Evolutionary conservation across 2,888 invertebrate species (phyloP), one percentile per base, ranked within the genome.

Genomic region (Tinea pellionella): DNA sequence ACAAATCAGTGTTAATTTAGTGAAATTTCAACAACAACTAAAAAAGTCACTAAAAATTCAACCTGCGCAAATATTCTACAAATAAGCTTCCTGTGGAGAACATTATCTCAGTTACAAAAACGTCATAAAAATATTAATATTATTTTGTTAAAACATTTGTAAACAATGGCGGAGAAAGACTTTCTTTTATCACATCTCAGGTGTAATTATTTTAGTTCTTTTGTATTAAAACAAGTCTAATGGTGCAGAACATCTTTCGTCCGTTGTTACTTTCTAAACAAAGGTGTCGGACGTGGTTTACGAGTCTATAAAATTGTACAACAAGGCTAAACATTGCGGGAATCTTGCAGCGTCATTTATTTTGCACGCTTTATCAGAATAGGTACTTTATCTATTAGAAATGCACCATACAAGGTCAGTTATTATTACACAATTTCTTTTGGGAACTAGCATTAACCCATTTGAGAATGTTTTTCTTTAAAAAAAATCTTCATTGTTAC

Each of bases 321-420:
- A 82, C 83, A 83, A 80, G 74, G 76, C 72, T 71, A 85, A 87
- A 86, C 82, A 86, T 86, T 85, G 86, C 80, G 83, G 85, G 74
- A 77, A 75, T 69, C 73, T 67, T 66, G 64, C 66, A 64, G 12
- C 9, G 37, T 15, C 41, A 73, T 73, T 72, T 68, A 73, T 71
- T 70, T 65, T 69, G 69, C 67, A 68, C 62, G 64, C 65, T 62
- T 63, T 64, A 66, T 63, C 56, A 51, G 64, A 62, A 68, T 68
- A 68, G 68, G 67, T 68, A 65, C 64, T 68, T 68, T 63, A 61
- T 61, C 62, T 61, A 53, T 43, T 43, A 42, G 9, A 55, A 55
- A 19, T 55, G 55, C n/a, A 29, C 29, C 19, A 12, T 3, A 55
- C 55, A 55, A 55, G 19, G 24, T 55, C 29, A 55, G 9, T 24